A percentile compares a stretch with the other conserved stretches of the same genome.
phyloP scores from a whole-genome alignment of 2,113 vertebrate species.

The Pantherophis guttatus region DNA sequence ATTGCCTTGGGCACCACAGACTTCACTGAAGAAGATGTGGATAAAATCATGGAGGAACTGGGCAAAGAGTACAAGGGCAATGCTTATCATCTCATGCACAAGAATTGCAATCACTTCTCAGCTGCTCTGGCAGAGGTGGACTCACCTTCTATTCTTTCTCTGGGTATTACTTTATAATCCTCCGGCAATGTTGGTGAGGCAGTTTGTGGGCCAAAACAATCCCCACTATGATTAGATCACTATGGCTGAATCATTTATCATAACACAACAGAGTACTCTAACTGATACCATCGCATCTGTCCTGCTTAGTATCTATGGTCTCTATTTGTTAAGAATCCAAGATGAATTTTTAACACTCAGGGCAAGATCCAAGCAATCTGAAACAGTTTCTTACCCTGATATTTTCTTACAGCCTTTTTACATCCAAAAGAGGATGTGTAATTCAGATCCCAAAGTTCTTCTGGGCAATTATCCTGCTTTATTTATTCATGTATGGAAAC shows the following conservation, averaged over 20 bases:
- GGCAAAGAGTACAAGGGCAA: constrained; percentile 88
- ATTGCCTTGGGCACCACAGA: constrained; percentile 88
- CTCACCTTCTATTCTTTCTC: neutral
- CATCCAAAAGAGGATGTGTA: neutral
- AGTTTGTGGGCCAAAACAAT: neutral
- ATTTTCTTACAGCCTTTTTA: too few species aligned
- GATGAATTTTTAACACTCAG: neutral
- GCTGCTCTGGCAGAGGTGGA: constrained; percentile 85
- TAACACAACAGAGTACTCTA: neutral
- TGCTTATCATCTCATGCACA: constrained; percentile 86
- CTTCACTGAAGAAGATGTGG: constrained; percentile 87
- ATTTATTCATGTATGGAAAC: neutral
- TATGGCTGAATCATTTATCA: neutral
- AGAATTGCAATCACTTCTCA: constrained; percentile 90
- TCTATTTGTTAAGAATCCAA: neutral
- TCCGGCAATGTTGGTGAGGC: neutral
- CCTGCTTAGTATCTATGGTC: neutral
- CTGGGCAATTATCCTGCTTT: neutral
- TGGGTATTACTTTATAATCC: neutral
- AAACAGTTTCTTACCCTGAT: neutral
- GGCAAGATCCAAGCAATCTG: neutral
- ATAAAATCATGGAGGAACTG: constrained; percentile 91
- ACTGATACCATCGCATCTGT: neutral
- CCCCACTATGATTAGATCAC: neutral
- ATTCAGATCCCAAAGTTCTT: neutral